Conservation (phyloP, 2,888 invertebrate species). For the Archaeoteleia sp. region DNA sequence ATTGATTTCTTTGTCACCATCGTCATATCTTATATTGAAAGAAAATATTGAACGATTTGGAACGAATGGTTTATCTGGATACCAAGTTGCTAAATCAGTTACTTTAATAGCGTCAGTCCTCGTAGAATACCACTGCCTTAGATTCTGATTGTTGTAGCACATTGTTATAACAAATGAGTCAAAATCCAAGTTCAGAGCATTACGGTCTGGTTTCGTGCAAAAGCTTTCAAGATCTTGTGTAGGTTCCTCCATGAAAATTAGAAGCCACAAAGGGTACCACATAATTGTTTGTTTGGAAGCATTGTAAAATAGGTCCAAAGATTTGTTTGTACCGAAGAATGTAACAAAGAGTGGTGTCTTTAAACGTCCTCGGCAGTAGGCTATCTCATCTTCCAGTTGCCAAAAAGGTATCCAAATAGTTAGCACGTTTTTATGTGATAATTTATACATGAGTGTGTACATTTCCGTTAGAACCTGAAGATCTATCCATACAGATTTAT, state of each 20-base stretch:
- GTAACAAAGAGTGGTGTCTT: conserved; percentile 5
- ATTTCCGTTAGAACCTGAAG: too few species aligned
- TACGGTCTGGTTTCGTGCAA: conserved; percentile 4
- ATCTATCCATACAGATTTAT: conserved; percentile 1
- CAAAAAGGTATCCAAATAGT: neutral
- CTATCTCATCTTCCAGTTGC: neutral
- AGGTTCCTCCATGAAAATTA: conserved; percentile 14
- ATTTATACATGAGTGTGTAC: too few species aligned
- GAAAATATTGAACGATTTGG: conserved; percentile 8
- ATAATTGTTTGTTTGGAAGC: neutral
- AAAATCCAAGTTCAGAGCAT: conserved; percentile 4
- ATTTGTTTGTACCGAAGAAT: conserved; percentile 1
- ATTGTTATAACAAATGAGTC: conserved; percentile 2
- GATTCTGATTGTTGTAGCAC: conserved; percentile 11
- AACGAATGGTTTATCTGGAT: conserved; percentile 6
- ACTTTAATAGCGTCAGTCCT: neutral
- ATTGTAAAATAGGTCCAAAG: conserved; percentile 4
- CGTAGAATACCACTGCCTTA: conserved; percentile 6
- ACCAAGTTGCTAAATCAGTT: conserved; percentile 4
- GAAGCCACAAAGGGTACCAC: conserved; percentile 3
- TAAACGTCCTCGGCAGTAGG: neutral
- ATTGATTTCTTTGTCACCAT: too few species aligned
- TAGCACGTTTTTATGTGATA: neutral
- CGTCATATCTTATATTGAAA: too few species aligned
- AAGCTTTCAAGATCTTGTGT: neutral